phyloP scores from a whole-genome alignment of 2,113 vertebrate species.

The Zosterops japonicus region DNA sequence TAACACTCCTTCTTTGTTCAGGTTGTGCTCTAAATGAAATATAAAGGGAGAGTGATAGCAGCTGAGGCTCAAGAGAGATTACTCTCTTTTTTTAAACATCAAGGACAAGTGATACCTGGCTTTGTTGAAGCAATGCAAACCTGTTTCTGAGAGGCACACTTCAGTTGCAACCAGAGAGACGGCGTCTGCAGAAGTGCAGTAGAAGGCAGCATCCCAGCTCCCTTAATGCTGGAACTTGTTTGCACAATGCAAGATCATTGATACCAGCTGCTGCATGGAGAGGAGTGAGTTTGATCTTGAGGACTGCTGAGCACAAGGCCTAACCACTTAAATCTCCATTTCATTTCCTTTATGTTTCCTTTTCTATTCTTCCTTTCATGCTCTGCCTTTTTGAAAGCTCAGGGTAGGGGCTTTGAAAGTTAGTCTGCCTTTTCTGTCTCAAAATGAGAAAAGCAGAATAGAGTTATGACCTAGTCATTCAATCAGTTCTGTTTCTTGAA shows the following conservation, averaged over 20 bases:
- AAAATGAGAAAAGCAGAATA: constrained; percentile 5
- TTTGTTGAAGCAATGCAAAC: not conserved
- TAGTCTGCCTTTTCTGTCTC: constrained; percentile 11
- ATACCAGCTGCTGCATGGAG: not conserved
- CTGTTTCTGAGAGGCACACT: not conserved
- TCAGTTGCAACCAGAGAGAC: not conserved
- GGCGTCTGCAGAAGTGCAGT: not conserved
- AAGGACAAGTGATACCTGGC: not conserved
- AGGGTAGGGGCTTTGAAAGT: not conserved
- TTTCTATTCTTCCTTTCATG: constrained; percentile 15
- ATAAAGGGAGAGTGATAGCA: not conserved
- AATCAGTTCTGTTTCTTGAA: constrained; percentile 11
- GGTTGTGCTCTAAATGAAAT: constrained; percentile 65
- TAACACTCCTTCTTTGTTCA: constrained; percentile 69
- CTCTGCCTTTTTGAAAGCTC: not conserved
- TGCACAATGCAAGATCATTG: not conserved
- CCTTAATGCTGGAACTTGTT: constrained; percentile 19
- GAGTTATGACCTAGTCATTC: not conserved
- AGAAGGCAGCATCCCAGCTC: not conserved
- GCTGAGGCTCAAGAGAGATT: not conserved
- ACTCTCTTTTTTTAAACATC: not conserved
- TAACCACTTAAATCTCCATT: constrained; percentile 28
- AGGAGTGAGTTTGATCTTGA: not conserved
- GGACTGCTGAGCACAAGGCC: not conserved
- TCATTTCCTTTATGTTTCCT: constrained; percentile 36